A percentile compares a stretch with the other conserved stretches of the same genome.
phyloP scores from a whole-genome alignment of 2,113 vertebrate genomes.

The Eulemur rufifrons region DNA sequence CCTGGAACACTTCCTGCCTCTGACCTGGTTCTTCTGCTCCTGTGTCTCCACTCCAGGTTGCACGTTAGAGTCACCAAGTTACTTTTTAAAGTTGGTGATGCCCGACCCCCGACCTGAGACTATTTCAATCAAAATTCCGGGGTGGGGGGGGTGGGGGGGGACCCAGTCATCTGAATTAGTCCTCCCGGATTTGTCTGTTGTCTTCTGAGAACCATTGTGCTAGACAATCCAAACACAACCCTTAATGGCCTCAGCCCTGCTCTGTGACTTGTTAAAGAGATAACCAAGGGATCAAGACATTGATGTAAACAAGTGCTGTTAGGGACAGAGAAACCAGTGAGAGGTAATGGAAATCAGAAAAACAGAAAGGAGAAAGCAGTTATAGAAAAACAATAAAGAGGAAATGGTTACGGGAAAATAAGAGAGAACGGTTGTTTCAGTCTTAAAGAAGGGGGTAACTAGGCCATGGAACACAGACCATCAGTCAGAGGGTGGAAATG shows the following conservation, averaged over 20 bases:
- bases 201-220: background rate
- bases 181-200: background rate
- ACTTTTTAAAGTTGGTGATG: background rate
- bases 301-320: too few species aligned
- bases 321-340: too few species aligned
- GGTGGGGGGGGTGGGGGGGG: background rate
- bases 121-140: background rate
- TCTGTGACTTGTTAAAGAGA: background rate
- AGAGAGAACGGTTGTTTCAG: too few species aligned
- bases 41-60: background rate
- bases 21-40: too few species aligned
- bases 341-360: too few species aligned
- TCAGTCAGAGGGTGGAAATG: too few species aligned
- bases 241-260: background rate
- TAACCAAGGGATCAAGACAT: background rate
- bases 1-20: too few species aligned
- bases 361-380: too few species aligned
- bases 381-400: too few species aligned
- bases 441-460: too few species aligned
- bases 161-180: background rate
- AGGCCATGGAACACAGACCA: too few species aligned
- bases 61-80: background rate
- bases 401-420: too few species aligned
- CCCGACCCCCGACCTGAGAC: background rate
- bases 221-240: background rate